A percentile compares a stretch with the other conserved stretches of the same genome.
These are phyloP conservation scores for Mechanitis messenoides DNA, from an alignment of 2,888 invertebrate species.

Conservation along the genomic window DNA sequence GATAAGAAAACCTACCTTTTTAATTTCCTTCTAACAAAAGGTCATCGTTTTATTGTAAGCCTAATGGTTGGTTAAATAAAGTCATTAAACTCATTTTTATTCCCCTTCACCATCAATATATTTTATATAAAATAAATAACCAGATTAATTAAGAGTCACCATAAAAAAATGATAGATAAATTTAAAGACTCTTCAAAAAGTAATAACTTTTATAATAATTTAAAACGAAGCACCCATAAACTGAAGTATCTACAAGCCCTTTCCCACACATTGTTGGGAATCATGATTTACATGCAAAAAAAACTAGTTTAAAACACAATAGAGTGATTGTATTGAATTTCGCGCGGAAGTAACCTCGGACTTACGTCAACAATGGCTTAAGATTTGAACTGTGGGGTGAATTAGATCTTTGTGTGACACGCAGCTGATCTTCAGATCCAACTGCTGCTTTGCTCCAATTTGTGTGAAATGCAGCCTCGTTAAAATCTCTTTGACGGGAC, in stretches of 20 bases:
- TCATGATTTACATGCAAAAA: constrained; percentile 70
- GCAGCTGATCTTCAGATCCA: constrained; percentile 57
- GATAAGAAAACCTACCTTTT: too few relatives aligned
- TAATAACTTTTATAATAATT: too few relatives aligned
- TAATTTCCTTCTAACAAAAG: too few relatives aligned
- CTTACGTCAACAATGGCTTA: constrained; percentile 57
- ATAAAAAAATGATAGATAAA: too few relatives aligned
- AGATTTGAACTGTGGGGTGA: constrained; percentile 63
- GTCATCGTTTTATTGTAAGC: too few relatives aligned
- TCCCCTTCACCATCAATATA: too few relatives aligned
- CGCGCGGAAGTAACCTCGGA: constrained; percentile 68
- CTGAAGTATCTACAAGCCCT: constrained; percentile 29
- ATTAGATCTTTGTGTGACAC: constrained; percentile 57
- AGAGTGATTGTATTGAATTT: constrained; percentile 37
- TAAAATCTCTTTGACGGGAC: constrained; percentile 21
- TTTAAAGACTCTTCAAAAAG: too few relatives aligned
- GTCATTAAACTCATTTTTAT: too few relatives aligned
- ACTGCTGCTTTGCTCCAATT: constrained; percentile 44
- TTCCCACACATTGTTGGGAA: constrained; percentile 73
- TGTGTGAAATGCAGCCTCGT: constrained; percentile 32
- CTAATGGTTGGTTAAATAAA: too few relatives aligned
- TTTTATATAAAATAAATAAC: too few relatives aligned
- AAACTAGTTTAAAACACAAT: constrained; percentile 60
- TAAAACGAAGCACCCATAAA: constrained; percentile 10
- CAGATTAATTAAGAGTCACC: too few relatives aligned